Evolutionary conservation across 2,888 invertebrate genomes (phyloP).

Genomic region (Patella pellucida): DNA sequence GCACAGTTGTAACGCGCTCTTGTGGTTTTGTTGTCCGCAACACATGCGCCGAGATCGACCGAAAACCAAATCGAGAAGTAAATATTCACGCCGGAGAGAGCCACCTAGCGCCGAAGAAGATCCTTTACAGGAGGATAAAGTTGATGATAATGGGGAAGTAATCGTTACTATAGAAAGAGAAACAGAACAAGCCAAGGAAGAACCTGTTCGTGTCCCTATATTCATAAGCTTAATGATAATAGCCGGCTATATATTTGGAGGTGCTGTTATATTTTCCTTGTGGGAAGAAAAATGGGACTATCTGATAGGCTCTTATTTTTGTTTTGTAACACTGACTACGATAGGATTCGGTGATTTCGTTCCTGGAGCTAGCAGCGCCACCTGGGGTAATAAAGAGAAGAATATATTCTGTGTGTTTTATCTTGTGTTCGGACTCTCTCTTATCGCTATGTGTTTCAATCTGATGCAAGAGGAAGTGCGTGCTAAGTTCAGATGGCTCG

Average conservation of each 20-base stretch:
- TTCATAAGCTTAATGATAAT: slow-evolving; percentile 90
- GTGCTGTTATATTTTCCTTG: slow-evolving; percentile 90
- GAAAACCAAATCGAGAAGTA: slow-evolving; percentile 15
- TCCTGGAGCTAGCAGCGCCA: slow-evolving; percentile 63
- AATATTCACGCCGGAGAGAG: background rate
- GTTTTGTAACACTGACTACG: slow-evolving; percentile 72
- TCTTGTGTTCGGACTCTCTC: slow-evolving; percentile 71
- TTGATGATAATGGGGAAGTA: slow-evolving; percentile 21
- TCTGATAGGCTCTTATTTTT: slow-evolving; percentile 81
- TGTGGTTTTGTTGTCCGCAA: slow-evolving; percentile 29
- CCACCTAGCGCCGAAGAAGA: slow-evolving; percentile 11
- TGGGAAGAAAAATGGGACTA: slow-evolving; percentile 91
- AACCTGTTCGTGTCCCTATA: slow-evolving; percentile 81
- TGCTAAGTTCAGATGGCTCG: slow-evolving; percentile 68
- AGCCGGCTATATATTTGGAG: slow-evolving; percentile 89
- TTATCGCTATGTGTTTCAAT: slow-evolving; percentile 73
- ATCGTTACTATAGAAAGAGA: slow-evolving; percentile 14
- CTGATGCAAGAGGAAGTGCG: slow-evolving; percentile 72
- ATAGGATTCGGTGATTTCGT: slow-evolving; percentile 72
- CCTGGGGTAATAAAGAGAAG: slow-evolving; percentile 57
- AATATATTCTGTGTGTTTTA: slow-evolving; percentile 69
- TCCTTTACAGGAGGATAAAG: slow-evolving; percentile 13
- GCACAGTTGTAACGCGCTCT: slow-evolving; percentile 39
- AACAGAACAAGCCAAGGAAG: slow-evolving; percentile 34
- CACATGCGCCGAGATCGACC: slow-evolving; percentile 19